These are phyloP conservation scores for Halocynthia roretzi DNA, from an alignment of 23 tunicate species.

Conservation along the genomic window DNA sequence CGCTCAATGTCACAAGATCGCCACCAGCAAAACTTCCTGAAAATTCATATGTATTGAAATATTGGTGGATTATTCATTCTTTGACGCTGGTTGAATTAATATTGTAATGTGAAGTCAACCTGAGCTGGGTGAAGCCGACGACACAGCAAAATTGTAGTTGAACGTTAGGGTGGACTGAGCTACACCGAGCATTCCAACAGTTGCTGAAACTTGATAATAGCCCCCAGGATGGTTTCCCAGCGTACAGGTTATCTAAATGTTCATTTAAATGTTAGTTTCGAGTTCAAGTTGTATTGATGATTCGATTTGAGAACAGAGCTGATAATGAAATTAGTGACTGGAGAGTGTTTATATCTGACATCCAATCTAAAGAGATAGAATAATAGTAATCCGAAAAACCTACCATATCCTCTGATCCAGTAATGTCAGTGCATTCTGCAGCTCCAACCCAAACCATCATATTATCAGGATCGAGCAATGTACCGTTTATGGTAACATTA, in stretches of 20 bases:
- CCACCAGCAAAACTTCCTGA: constrained; percentile 87
- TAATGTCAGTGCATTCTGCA: constrained; percentile 25
- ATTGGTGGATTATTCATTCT: no score
- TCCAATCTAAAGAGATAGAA: no score
- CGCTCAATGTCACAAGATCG: constrained; percentile 27
- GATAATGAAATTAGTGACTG: no score
- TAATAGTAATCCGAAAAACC: no score
- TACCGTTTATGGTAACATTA: constrained; percentile 37
- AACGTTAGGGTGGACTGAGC: constrained; percentile 9
- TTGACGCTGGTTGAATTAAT: no score
- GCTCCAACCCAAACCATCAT: constrained; percentile 38
- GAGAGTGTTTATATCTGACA: no score
- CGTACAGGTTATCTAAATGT: constrained; percentile 26
- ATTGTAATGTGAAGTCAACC: constrained; percentile 3
- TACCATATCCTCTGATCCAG: constrained; percentile 31
- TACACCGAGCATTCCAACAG: constrained; percentile 5
- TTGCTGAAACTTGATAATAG: constrained; percentile 25
- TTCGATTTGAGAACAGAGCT: no score
- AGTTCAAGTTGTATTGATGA: neutral
- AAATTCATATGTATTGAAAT: neutral
- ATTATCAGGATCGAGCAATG: constrained; percentile 24
- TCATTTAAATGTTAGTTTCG: neutral
- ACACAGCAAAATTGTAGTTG: constrained; percentile 19
- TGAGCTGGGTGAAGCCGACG: constrained; percentile 7
- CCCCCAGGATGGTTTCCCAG: constrained; percentile 48